phyloP scores from a whole-genome alignment of 1,140 invertebrate species.

The Samia ricini region DNA sequence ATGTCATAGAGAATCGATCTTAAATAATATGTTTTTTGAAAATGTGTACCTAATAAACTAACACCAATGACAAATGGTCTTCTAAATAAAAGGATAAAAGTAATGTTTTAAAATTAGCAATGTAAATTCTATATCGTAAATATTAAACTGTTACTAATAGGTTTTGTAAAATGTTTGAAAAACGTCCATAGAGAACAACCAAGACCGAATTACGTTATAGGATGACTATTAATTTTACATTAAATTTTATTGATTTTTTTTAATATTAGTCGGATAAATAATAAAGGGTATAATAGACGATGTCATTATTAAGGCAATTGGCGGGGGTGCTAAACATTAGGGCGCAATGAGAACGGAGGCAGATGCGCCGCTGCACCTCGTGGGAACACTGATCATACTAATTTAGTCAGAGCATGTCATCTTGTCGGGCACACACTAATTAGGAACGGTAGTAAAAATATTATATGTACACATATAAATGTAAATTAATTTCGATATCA shows the following conservation, averaged over 20 bases:
- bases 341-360: constrained; percentile 36
- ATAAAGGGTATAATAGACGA: not conserved
- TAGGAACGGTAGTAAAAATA: constrained; percentile 6
- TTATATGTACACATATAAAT: not conserved
- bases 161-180: no score
- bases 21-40: no score
- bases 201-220: no score
- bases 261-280: not conserved
- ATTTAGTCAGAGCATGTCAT: constrained; percentile 53
- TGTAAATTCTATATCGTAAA: no score
- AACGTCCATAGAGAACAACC: no score
- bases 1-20: no score
- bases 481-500: no score
- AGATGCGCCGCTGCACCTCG: constrained; percentile 52
- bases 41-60: no score
- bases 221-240: not conserved
- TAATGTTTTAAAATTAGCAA: no score
- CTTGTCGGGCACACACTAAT: constrained; percentile 22
- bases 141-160: no score
- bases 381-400: constrained; percentile 46
- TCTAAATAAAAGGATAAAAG: no score
- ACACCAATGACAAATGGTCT: no score
- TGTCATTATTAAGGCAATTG: not conserved
- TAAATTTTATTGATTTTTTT: not conserved
- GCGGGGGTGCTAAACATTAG: not conserved